A percentile compares a stretch with the other conserved stretches of the same genome.
These are phyloP conservation scores for Peromyscus maniculatus DNA, from an alignment of 2,113 vertebrate genomes.

Conservation along the genomic window DNA sequence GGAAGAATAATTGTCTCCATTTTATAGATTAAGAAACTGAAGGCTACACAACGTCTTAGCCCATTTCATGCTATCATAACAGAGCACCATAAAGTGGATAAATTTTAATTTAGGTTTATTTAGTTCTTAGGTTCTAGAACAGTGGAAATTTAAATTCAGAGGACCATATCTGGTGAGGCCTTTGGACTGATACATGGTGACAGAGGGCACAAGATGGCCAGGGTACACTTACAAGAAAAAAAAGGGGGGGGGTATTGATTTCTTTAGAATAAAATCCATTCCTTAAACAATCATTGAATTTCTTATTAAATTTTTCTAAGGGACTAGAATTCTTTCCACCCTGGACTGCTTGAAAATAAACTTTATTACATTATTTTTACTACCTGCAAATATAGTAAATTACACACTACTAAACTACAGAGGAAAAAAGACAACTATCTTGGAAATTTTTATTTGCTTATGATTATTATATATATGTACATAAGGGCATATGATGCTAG, in stretches of 20 bases:
- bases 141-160: neutral
- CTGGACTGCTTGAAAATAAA: neutral
- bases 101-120: neutral
- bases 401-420: neutral
- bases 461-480: neutral
- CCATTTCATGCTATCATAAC: neutral
- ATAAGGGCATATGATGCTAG: neutral
- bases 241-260: neutral
- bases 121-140: neutral
- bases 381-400: neutral
- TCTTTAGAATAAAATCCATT: neutral
- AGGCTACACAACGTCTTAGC: neutral
- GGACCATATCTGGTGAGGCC: no score
- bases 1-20: constrained; percentile 1
- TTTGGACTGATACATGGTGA: neutral
- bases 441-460: neutral
- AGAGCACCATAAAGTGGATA: neutral
- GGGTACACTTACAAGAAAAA: neutral
- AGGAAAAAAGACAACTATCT: neutral
- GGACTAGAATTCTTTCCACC: neutral
- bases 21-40: constrained; percentile 7
- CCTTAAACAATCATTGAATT: neutral
- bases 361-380: neutral
- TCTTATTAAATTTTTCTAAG: neutral
- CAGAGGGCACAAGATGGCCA: neutral